phyloP scores from a whole-genome alignment of 2,888 invertebrate genomes.

The Luperina testacea region DNA sequence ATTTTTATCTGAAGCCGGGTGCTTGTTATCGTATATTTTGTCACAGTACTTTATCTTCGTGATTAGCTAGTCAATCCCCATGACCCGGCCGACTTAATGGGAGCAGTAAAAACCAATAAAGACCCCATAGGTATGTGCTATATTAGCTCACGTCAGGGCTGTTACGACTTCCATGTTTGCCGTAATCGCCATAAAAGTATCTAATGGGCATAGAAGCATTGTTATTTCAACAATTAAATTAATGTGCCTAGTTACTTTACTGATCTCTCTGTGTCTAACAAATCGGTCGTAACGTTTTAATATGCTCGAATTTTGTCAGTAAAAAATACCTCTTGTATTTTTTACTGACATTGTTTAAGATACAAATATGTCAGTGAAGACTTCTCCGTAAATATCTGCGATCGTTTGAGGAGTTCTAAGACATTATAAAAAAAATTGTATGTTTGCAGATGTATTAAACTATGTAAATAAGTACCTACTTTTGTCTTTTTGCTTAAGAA shows the following conservation, averaged over 20 bases:
- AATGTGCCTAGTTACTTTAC: conserved; percentile 3
- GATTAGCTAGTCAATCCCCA: conserved; percentile 71
- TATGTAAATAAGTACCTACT: conserved; percentile 1
- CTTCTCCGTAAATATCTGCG: conserved; percentile 24
- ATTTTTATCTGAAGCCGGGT: conserved; percentile 69
- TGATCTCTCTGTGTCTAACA: not conserved
- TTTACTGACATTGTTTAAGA: conserved; percentile 26
- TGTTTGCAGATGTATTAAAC: conserved; percentile 26
- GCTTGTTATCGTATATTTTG: conserved; percentile 66
- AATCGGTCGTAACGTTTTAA: conserved; percentile 26
- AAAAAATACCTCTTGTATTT: conserved; percentile 11
- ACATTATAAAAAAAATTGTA: conserved; percentile 3
- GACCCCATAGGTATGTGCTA: conserved; percentile 55
- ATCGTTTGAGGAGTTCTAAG: conserved; percentile 18
- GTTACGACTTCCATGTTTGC: conserved; percentile 52
- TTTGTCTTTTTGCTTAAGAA: conserved; percentile 10
- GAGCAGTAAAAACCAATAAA: conserved; percentile 75
- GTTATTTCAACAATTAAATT: conserved; percentile 38
- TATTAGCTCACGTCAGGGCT: conserved; percentile 54
- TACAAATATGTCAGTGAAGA: conserved; percentile 4
- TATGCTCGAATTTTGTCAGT: conserved; percentile 13
- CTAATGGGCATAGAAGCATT: conserved; percentile 47
- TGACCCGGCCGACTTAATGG: conserved; percentile 68
- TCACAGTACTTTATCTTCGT: conserved; percentile 67
- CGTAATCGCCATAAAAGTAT: conserved; percentile 60